phyloP scores from a whole-genome alignment of 2,113 vertebrate genomes.

The Ictalurus punctatus region DNA sequence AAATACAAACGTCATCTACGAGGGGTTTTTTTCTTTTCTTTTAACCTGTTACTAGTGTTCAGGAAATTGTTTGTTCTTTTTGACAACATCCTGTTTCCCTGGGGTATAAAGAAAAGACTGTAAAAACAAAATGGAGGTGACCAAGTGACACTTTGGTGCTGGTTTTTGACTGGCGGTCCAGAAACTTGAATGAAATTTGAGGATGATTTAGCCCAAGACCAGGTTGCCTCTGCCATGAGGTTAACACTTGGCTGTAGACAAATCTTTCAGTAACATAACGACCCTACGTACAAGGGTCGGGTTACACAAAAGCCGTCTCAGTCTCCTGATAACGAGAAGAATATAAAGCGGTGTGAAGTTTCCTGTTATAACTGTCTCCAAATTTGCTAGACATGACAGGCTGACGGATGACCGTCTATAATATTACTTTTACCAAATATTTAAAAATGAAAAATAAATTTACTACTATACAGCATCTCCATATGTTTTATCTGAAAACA shows the following conservation, averaged over 20 bases:
- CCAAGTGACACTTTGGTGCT: neutral
- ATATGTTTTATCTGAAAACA: neutral
- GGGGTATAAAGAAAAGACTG: neutral
- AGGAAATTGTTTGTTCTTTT: neutral
- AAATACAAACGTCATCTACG: neutral
- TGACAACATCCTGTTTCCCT: neutral
- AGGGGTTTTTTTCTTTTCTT: neutral
- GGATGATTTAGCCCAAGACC: neutral
- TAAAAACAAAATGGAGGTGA: neutral
- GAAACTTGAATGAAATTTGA: neutral
- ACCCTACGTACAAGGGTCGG: neutral
- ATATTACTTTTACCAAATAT: neutral
- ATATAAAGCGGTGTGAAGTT: neutral
- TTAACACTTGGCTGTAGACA: neutral
- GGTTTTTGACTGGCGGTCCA: neutral
- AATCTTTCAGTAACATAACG: neutral
- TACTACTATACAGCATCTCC: neutral
- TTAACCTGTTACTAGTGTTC: neutral
- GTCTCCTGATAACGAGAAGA: neutral
- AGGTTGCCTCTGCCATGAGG: neutral
- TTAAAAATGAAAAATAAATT: neutral
- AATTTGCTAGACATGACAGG: neutral
- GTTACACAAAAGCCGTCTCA: neutral
- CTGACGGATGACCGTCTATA: neutral
- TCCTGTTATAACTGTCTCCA: neutral